phyloP scores from a whole-genome alignment of 2,888 invertebrate genomes.

The Mystacides longicornis region DNA sequence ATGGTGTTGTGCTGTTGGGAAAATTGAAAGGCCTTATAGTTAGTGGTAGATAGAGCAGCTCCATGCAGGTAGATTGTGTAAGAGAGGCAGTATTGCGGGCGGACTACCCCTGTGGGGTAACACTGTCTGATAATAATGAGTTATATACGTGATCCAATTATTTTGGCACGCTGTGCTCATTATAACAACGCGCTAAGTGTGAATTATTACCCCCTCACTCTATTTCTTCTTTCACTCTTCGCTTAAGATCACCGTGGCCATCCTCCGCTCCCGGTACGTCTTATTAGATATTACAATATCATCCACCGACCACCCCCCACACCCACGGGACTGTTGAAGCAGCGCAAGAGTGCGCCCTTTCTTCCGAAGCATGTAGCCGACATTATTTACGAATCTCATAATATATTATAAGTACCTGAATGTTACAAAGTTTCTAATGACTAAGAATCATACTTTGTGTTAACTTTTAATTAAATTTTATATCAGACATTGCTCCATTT shows the following conservation, averaged over 20 bases:
- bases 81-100: conserved; percentile 4
- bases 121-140: conserved; percentile 47
- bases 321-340: no score
- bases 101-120: conserved; percentile 15
- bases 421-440: no score
- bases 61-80: conserved; percentile 5
- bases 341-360: no score
- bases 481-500: no score
- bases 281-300: no score
- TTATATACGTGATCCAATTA: conserved; percentile 56
- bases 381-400: no score
- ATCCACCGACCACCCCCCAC: not conserved
- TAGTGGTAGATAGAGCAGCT: conserved; percentile 10
- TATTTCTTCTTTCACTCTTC: not conserved
- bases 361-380: no score
- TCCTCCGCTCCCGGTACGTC: not conserved
- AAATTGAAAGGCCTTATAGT: not conserved
- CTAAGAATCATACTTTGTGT: no score
- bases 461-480: no score
- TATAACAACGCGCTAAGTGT: conserved; percentile 47
- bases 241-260: conserved; percentile 1
- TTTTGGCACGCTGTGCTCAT: conserved; percentile 50
- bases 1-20: no score
- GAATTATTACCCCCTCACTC: conserved; percentile 43
- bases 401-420: no score